Base-by-base conservation (phyloP, 2,113 vertebrate genomes). In the Corynorhinus townsendii region DNA sequence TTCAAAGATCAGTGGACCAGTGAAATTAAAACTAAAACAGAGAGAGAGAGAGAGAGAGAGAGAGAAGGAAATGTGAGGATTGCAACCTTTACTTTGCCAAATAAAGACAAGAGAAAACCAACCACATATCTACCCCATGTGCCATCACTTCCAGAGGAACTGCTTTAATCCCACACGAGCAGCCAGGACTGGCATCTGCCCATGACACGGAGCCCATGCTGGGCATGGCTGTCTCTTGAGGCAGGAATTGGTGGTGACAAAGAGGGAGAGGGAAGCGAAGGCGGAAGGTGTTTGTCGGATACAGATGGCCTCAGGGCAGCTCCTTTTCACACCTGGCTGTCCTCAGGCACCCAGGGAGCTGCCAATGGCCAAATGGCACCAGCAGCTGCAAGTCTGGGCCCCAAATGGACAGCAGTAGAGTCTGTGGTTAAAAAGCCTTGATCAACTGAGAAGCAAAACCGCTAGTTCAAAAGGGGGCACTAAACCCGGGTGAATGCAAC, bases 21-120 rank as follows among this genome's bases (percentile, higher is more conserved):
- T 30, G 81, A 91, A 47, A 80, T 16, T 22, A 71, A 89, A 95
- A 89, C 33, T 26, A 82, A 94, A 91, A 94, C 87, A 3, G 14
- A 90, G 72, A 47, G 35, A 12, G 30, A 16, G n/a, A 19, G 19
- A 8, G 11, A 9, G 9, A 92, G 86, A 16, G 16, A 82, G 73
- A 7, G 24, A 77, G 75, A 52, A 91, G 91, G 80, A 84, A 88
- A 54, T 2, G 35, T 30, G 85, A 59, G 66, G 59, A 43, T 19
- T 7, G 52, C 24, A 24, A 54, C 28, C 28, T 33, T 66, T 19
- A 54, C 69, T 54, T 33, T 54, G 64, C 96, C 94, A 93, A 86
- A 89, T 64, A 89, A 89, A 93, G 96, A 89, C 93, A 79, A 4
- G 49, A 66, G n/a, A 49, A 54, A 26, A 12, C 35, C 28, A 45